Evolutionary conservation across 2,113 vertebrate genomes (phyloP), one percentile per base, ranked within the genome.

Genomic region (Atractosteus spatula): DNA sequence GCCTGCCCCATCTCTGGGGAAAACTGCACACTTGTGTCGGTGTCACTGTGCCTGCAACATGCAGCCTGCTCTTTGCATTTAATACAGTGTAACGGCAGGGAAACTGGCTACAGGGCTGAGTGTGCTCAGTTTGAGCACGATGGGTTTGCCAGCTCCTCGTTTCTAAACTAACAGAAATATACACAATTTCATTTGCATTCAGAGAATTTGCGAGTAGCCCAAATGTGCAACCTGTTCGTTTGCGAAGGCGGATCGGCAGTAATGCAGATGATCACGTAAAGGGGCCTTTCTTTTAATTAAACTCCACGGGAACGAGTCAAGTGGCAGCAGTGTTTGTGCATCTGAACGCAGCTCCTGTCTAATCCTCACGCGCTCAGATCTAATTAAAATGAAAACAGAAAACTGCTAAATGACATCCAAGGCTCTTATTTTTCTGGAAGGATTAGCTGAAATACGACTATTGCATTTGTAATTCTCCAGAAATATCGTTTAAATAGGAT

Each of bases 381-480:
- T 84, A 81, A 84, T 84, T 84, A 84, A 84, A 82, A 82, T 75
- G 88, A 88, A 65, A 79, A 80, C 80, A 71, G 76, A 77, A 84
- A 80, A 81, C 84, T 78, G 82, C 81, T 84, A 84, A 84, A 86
- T 87, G 85, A 83, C 84, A 72, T 89, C 88, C 90, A 88, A 90
- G 89, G 84, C 90, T 91, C 83, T 80, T 86, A 85, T 86, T 81
- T 83, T 83, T 89, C 83, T 89, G 86, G 87, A 85, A 85, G 90
- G 86, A 90, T 90, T 87, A 83, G 82, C 82, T 79, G 82, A 85
- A 89, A 82, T 82, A 91, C 82, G 86, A 91, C 90, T 92, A 91
- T 91, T 91, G 91, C 90, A 87, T 91, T 92, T 91, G 88, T 90
- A 89, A 90, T 87, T 81, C 87, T 79, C 80, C 88, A 86, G 88